A percentile compares a stretch with the other conserved stretches of the same genome.
Evolutionary conservation across 1,140 invertebrate species (phyloP).

Genomic region (Trichoplusia ni): DNA sequence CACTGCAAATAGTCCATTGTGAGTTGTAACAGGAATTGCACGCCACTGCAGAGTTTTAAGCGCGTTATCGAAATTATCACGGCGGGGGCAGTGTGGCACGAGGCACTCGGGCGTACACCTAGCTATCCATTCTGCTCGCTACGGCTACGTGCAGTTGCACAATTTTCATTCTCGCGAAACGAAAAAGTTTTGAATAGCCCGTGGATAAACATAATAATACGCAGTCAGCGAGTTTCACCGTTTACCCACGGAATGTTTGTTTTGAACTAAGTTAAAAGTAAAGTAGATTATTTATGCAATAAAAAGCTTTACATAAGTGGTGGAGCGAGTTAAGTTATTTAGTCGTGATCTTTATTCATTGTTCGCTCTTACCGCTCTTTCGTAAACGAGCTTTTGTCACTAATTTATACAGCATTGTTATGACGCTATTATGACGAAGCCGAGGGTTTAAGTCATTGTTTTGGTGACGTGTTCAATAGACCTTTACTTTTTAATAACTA

Average conservation of each 20-base stretch:
- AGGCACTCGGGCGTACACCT: conserved; percentile 31
- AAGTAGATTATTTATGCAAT: neutral
- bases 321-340: neutral
- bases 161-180: conserved; percentile 15
- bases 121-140: neutral
- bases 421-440: conserved; percentile 23
- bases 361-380: conserved; percentile 32
- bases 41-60: conserved; percentile 36
- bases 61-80: conserved; percentile 50
- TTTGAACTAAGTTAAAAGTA: too few species aligned
- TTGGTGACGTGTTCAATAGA: conserved; percentile 12
- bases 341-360: conserved; percentile 29
- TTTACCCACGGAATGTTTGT: too few species aligned
- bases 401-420: conserved; percentile 37
- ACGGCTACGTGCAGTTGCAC: neutral
- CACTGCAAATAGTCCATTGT: conserved; percentile 38
- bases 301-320: neutral
- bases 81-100: conserved; percentile 36
- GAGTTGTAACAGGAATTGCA: conserved; percentile 35
- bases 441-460: conserved; percentile 25
- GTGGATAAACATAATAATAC: too few species aligned
- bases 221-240: too few species aligned
- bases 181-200: conserved; percentile 3
- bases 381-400: conserved; percentile 36
- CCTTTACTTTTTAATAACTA: conserved; percentile 6